Percentiles rank a stretch among this genome's conserved stretches.
These are phyloP conservation scores for Brachionus angularis DNA, from an alignment of 1,140 invertebrate genomes.

Conservation along the genomic window DNA sequence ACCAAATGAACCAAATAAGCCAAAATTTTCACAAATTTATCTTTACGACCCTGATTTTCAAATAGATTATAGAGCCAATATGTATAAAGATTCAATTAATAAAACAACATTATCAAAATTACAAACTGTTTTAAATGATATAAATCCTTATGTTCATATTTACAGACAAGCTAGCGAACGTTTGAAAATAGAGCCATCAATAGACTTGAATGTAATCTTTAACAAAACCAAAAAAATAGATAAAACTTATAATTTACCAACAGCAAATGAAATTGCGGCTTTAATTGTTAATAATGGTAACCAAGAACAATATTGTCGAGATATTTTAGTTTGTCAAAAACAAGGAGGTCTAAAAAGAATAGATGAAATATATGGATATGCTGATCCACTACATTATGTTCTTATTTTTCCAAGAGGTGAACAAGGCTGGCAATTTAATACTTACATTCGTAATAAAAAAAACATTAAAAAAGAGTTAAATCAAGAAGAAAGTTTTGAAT, in stretches of 20 bases:
- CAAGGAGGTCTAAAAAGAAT: neutral
- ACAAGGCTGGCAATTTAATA: constrained; percentile 14
- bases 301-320: neutral
- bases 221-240: constrained; percentile 44
- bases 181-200: neutral
- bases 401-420: constrained; percentile 2
- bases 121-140: neutral
- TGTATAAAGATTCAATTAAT: neutral
- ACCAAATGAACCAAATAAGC: neutral
- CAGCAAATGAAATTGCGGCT: constrained; percentile 51
- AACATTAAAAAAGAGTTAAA: neutral
- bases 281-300: constrained; percentile 49
- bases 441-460: neutral
- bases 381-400: constrained; percentile 16
- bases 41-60: constrained; percentile 17
- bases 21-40: constrained; percentile 30
- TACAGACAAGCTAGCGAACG: neutral
- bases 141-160: neutral
- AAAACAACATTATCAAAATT: neutral
- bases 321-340: neutral
- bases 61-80: neutral
- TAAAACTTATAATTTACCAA: constrained; percentile 51
- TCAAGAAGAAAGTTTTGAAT: neutral
- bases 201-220: neutral
- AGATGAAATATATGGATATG: neutral